Evolutionary conservation across 2,888 invertebrate species (phyloP), one percentile per base, ranked within the genome.

Genomic region (Pimpla rufipes): DNA sequence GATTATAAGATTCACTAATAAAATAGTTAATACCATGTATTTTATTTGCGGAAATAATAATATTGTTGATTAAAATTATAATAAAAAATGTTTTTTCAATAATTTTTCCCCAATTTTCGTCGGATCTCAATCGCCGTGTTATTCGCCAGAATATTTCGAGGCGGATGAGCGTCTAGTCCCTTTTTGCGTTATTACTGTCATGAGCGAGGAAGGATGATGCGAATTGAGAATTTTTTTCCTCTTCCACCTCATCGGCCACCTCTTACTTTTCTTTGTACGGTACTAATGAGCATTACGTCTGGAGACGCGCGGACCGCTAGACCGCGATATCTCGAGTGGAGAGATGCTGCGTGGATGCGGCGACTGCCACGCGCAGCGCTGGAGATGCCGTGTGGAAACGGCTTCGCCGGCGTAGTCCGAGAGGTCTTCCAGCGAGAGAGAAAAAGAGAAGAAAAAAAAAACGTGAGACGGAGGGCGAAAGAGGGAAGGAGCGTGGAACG

Each of bases 231-330:
- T 18, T 16, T 62, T 23, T 40, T 62, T 37, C 47, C 62, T 8
- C 35, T 37, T 40, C 37, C 37, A 37, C 62, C 16, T 62, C 18
- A 37, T 37, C 10, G 10, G 16, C 37, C 16, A 13, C 40, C 18
- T 66, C 66, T 64, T 35, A 21, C 37, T 50, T 13, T 64, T 40
- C 37, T 75, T 67, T 55, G 52, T 35, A 18, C 29, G 45, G 57
- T 57, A 73, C 59, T 73, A 73, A 73, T 59, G 73, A 73, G 73
- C 73, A 73, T 73, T 73, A 18, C 73, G 59, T 73, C 73, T 45
- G 29, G 42, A 57, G 73, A 55, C 40, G 57, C 59, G 42, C 55
- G 40, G 55, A 37, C 23, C 55, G 37, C 40, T 52, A 55, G 70
- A 52, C 52, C 37, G 40, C 55, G 45, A 45, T 59, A 73, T 29